phyloP scores from a whole-genome alignment of 2,797 vertebrate genomes.

The Scomberomorus guttatus region DNA sequence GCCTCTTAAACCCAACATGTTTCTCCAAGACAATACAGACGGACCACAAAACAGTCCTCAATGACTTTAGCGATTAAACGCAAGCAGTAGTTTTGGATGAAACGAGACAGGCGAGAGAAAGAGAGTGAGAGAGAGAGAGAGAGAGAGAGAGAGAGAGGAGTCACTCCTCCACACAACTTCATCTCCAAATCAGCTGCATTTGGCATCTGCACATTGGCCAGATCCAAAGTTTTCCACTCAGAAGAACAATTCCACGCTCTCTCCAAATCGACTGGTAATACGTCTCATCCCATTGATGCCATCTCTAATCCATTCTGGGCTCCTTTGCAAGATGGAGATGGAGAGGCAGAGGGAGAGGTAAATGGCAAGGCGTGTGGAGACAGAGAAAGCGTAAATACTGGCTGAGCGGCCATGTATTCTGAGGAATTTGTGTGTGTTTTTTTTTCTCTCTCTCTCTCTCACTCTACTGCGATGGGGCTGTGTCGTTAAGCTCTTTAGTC shows the following conservation, averaged over 20 bases:
- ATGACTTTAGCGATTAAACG: conserved; percentile 80
- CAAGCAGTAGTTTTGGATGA: conserved; percentile 68
- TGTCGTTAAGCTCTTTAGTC: conserved; percentile 89
- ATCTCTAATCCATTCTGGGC: conserved; percentile 88
- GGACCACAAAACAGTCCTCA: conserved; percentile 75
- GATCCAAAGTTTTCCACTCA: conserved; percentile 83
- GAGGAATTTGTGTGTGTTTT: conserved; percentile 80
- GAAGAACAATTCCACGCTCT: conserved; percentile 82
- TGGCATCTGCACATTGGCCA: conserved; percentile 70
- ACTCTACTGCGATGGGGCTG: conserved; percentile 75
- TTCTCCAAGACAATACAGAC: conserved; percentile 75
- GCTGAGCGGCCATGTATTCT: conserved; percentile 81
- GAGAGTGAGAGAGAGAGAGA: conserved; percentile 48
- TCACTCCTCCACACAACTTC: conserved; percentile 59
- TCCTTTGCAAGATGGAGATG: conserved; percentile 78
- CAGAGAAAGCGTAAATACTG: conserved; percentile 74
- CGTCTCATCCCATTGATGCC: conserved; percentile 87
- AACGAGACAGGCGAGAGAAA: conserved; percentile 57
- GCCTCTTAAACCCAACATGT: conserved; percentile 74
- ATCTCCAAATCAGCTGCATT: conserved; percentile 78
- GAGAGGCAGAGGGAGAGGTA: conserved; percentile 64
- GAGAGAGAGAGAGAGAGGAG: conserved; percentile 38
- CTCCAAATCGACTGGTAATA: conserved; percentile 89
- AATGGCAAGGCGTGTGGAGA: conserved; percentile 56
- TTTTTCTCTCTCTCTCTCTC: conserved; percentile 43